Evolutionary conservation across 2,888 invertebrate genomes (phyloP).

Genomic region (Meliscaeva auricollis): DNA sequence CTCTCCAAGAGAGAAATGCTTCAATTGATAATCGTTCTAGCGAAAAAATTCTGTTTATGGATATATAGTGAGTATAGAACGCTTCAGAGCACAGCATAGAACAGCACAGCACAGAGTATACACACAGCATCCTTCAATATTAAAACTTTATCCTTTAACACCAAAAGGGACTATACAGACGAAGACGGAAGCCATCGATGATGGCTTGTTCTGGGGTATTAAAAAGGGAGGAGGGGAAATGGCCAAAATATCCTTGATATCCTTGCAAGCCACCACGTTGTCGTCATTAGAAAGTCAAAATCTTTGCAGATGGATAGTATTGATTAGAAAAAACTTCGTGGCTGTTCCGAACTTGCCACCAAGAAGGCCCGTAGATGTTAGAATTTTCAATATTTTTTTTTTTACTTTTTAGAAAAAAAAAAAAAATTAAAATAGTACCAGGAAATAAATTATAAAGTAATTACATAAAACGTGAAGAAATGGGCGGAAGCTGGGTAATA

Average conservation of each 20-base stretch:
- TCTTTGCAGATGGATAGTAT: slow-evolving; percentile 58
- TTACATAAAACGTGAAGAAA: too few species aligned
- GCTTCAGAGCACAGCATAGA: slow-evolving; percentile 31
- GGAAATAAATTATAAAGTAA: too few species aligned
- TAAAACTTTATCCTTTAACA: slow-evolving; percentile 74
- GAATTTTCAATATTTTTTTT: neutral
- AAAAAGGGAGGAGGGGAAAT: neutral
- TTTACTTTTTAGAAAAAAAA: too few species aligned
- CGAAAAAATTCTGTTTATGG: slow-evolving; percentile 70
- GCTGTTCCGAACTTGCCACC: neutral
- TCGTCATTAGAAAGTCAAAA: slow-evolving; percentile 71
- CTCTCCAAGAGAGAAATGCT: slow-evolving; percentile 51
- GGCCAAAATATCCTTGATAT: neutral
- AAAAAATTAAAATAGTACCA: too few species aligned
- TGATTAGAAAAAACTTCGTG: slow-evolving; percentile 45
- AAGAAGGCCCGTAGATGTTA: neutral
- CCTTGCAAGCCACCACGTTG: slow-evolving; percentile 8
- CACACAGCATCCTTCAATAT: slow-evolving; percentile 63
- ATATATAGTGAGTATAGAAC: slow-evolving; percentile 53
- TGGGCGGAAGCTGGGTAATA: too few species aligned
- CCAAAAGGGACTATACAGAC: slow-evolving; percentile 36
- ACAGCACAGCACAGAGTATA: slow-evolving; percentile 37
- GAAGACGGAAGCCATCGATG: neutral
- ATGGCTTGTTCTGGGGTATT: neutral
- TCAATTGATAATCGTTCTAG: slow-evolving; percentile 74